Evolutionary conservation across 2,888 invertebrate species (phyloP).

Genomic region (Steinernema scapterisci): DNA sequence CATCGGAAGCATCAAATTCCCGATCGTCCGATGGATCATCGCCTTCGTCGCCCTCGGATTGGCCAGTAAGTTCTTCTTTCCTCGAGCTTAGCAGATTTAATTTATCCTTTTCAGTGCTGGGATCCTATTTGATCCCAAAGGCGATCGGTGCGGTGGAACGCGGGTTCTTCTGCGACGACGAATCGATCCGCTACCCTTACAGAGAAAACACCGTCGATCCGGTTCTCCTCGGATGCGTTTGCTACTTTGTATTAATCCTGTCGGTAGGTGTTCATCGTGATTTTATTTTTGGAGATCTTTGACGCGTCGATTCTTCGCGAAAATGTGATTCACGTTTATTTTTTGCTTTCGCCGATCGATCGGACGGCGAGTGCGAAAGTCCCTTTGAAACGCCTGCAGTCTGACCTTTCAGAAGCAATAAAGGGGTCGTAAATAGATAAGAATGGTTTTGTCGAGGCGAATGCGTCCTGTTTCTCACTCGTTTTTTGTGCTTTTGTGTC

Average conservation of each 20-base stretch:
- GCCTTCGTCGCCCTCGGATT: not conserved
- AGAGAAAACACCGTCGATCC: conserved; percentile 71
- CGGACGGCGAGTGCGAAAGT: too few relatives aligned
- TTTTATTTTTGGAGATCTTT: not conserved
- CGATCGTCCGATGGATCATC: not conserved
- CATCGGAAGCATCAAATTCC: not conserved
- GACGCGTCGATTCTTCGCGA: too few relatives aligned
- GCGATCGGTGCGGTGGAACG: conserved; percentile 69
- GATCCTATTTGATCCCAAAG: not conserved
- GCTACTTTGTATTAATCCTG: not conserved
- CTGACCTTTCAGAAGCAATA: too few relatives aligned
- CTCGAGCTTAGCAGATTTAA: too few relatives aligned
- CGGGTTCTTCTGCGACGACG: conserved; percentile 94
- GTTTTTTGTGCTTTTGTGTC: too few relatives aligned
- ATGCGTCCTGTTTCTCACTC: too few relatives aligned
- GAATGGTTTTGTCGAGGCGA: too few relatives aligned
- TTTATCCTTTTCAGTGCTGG: conserved; percentile 1
- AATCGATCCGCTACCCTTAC: conserved; percentile 85
- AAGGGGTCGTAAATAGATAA: too few relatives aligned
- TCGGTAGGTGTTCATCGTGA: not conserved
- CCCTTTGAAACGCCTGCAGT: too few relatives aligned
- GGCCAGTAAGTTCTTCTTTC: not conserved
- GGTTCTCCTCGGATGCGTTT: conserved; percentile 41
- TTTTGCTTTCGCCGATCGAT: too few relatives aligned
- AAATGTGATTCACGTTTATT: too few relatives aligned